Percentiles rank a stretch among this genome's conserved stretches.
Evolutionary conservation across 2,888 invertebrate genomes (phyloP).

Genomic region (Panzeria rudis): DNA sequence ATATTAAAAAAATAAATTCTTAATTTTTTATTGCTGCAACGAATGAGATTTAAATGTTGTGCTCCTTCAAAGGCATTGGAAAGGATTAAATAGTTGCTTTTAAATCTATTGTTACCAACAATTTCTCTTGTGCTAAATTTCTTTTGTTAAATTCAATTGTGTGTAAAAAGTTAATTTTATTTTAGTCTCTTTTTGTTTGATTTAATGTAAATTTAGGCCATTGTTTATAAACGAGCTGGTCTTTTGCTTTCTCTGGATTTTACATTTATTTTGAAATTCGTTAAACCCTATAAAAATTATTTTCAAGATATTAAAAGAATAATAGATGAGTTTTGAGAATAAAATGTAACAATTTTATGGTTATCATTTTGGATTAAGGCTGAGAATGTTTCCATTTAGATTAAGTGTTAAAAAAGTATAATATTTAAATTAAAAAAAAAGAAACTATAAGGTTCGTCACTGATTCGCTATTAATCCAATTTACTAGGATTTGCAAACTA

Average conservation of each 20-base stretch:
- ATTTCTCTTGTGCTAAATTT: constrained; percentile 60
- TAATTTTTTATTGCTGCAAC: constrained; percentile 65
- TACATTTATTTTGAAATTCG: constrained; percentile 31
- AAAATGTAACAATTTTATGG: constrained; percentile 64
- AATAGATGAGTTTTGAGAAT: constrained; percentile 12
- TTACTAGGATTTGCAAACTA: too few species aligned
- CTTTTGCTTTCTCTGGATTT: background rate
- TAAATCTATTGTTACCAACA: constrained; percentile 44
- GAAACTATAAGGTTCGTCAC: too few species aligned
- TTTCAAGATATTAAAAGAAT: background rate
- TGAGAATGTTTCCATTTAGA: constrained; percentile 30
- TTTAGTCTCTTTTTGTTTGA: constrained; percentile 4
- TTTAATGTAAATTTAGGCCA: constrained; percentile 53
- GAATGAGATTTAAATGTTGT: constrained; percentile 61
- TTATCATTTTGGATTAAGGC: constrained; percentile 34
- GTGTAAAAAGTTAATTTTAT: constrained; percentile 69
- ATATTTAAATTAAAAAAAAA: too few species aligned
- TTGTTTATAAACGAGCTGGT: constrained; percentile 48
- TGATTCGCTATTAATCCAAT: too few species aligned
- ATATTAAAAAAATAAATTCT: background rate
- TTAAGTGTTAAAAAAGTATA: background rate
- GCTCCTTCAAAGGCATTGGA: constrained; percentile 40
- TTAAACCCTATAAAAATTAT: constrained; percentile 44
- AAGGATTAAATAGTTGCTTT: constrained; percentile 56
- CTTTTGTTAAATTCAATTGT: constrained; percentile 63